Evolutionary conservation across 1,140 invertebrate genomes (phyloP).

Genomic region (Nomia melanderi): DNA sequence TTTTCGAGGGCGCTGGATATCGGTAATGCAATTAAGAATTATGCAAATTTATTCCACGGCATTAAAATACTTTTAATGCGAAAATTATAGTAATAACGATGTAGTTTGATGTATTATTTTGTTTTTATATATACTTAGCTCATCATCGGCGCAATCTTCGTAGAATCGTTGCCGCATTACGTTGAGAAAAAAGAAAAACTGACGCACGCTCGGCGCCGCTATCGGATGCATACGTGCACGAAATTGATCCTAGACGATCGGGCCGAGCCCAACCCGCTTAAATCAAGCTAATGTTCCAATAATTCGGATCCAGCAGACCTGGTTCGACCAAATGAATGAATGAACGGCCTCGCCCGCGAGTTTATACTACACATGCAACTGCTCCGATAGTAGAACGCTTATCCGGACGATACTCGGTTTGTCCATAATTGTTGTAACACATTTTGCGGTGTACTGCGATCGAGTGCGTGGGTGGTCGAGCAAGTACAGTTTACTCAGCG

Average conservation of each 20-base stretch:
- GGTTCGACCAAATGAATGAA: conserved; percentile 64
- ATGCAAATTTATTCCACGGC: too few relatives aligned
- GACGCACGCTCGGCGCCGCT: conserved; percentile 6
- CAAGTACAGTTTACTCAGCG: conserved; percentile 15
- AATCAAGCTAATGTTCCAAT: conserved; percentile 80
- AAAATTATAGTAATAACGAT: too few relatives aligned
- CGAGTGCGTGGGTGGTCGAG: conserved; percentile 14
- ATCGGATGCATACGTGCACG: conserved; percentile 26
- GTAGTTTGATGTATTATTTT: too few relatives aligned
- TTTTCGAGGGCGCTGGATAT: too few relatives aligned
- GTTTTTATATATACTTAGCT: too few relatives aligned
- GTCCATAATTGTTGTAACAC: conserved; percentile 1
- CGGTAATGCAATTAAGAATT: background rate
- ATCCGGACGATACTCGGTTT: background rate
- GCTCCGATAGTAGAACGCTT: conserved; percentile 26
- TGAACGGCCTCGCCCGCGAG: conserved; percentile 64
- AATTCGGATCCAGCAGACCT: conserved; percentile 72
- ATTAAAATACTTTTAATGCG: too few relatives aligned
- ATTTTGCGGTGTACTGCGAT: conserved; percentile 14
- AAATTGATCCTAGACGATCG: conserved; percentile 46
- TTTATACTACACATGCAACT: conserved; percentile 35
- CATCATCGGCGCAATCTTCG: background rate
- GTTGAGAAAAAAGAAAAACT: conserved; percentile 21
- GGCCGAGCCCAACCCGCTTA: conserved; percentile 75
- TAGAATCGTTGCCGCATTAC: background rate